phyloP scores from a whole-genome alignment of 2,797 vertebrate species.

The Macropus fuliginosus region DNA sequence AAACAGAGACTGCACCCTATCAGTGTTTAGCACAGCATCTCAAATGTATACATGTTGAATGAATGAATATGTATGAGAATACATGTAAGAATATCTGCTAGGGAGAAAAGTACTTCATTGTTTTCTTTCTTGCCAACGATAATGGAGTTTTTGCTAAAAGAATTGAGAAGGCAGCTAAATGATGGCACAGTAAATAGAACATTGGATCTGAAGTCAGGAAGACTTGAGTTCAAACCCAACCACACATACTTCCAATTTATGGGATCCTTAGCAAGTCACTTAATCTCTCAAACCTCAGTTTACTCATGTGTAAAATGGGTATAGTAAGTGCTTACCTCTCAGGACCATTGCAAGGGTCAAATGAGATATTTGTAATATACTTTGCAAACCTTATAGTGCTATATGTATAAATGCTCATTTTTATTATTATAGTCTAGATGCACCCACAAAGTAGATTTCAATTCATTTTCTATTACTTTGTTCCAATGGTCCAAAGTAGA shows the following conservation, averaged over 20 bases:
- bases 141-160: not conserved
- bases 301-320: not conserved
- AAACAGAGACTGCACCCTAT: not conserved
- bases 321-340: not conserved
- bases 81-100: not conserved
- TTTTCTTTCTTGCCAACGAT: not conserved
- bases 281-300: not conserved
- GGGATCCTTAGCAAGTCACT: not conserved
- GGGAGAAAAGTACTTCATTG: not conserved
- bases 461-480: not conserved
- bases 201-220: not conserved
- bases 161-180: not conserved
- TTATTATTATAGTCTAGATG: not conserved
- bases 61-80: slow-evolving; percentile 52
- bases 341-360: not conserved
- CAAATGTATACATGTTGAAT: slow-evolving; percentile 39
- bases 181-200: not conserved
- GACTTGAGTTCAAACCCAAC: not conserved
- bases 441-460: not conserved
- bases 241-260: not conserved
- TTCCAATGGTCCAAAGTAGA: not conserved
- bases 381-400: not conserved
- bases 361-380: not conserved
- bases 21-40: not conserved
- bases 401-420: not conserved